These are phyloP conservation scores for Parazoanthus darwini DNA, from an alignment of 92 coral and sea anemone species.

Conservation along the genomic window DNA sequence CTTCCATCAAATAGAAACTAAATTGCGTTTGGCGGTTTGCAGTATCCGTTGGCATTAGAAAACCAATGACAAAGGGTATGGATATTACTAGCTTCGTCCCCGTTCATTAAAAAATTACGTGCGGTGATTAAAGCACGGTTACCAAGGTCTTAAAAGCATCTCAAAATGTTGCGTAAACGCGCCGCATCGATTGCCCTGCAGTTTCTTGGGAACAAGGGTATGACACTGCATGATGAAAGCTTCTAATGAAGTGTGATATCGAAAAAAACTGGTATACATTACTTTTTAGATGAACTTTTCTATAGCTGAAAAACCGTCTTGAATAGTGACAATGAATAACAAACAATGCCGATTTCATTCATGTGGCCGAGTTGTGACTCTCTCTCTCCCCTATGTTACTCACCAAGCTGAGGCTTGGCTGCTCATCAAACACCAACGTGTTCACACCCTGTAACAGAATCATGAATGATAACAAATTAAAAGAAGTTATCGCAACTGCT, in stretches of 20 bases:
- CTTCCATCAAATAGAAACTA: background rate
- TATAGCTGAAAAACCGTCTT: too few species aligned
- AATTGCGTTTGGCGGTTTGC: background rate
- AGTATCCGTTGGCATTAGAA: background rate
- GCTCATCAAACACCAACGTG: constrained; percentile 88
- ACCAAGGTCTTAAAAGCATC: background rate
- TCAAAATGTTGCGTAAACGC: background rate
- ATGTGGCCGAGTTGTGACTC: background rate
- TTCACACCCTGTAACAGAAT: constrained; percentile 73
- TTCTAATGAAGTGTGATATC: background rate
- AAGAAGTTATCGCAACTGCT: background rate
- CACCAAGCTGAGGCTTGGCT: constrained; percentile 91
- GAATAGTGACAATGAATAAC: too few species aligned
- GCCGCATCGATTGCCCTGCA: background rate
- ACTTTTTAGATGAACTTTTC: too few species aligned
- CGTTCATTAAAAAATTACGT: too few species aligned
- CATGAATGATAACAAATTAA: too few species aligned
- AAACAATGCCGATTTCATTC: background rate
- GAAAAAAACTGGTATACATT: too few species aligned
- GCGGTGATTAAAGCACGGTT: background rate
- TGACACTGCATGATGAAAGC: background rate
- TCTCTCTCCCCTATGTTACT: constrained; percentile 22
- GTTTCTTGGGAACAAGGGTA: background rate
- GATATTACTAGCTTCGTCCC: too few species aligned
- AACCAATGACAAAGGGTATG: too few species aligned